phyloP scores from a whole-genome alignment of 2,888 invertebrate genomes.

The Noctua fimbriata region DNA sequence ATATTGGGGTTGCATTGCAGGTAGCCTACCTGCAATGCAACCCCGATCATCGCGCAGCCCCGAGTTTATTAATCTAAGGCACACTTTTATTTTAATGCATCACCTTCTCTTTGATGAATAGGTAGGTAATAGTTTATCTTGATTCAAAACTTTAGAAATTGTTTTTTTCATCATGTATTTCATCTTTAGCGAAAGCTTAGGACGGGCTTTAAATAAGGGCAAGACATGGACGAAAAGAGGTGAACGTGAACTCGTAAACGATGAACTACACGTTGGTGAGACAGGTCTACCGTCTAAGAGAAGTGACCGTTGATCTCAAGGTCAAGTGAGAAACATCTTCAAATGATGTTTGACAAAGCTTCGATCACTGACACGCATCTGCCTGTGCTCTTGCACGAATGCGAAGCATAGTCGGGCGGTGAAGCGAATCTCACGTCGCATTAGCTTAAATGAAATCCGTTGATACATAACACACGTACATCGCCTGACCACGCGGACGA shows the following conservation, averaged over 20 bases:
- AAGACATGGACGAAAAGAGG: background rate
- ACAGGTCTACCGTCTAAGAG: background rate
- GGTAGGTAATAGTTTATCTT: background rate
- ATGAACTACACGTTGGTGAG: background rate
- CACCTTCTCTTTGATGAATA: background rate
- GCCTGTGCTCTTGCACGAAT: too few relatives aligned
- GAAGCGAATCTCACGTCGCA: background rate
- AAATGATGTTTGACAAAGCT: background rate
- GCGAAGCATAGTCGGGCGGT: background rate
- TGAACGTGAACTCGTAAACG: background rate
- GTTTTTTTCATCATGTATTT: background rate
- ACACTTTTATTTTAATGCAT: background rate
- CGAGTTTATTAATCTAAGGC: background rate
- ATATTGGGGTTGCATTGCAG: too few relatives aligned
- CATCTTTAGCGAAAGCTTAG: constrained; percentile 7
- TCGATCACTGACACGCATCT: background rate
- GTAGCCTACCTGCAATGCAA: constrained; percentile 34
- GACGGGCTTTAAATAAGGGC: background rate
- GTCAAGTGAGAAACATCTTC: too few relatives aligned
- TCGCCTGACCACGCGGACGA: too few relatives aligned
- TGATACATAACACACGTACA: background rate
- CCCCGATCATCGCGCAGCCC: background rate
- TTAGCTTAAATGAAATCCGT: background rate
- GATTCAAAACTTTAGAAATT: background rate
- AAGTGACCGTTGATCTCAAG: too few relatives aligned